These are phyloP conservation scores for Scopus umbretta DNA, from an alignment of 2,113 vertebrate species.

Conservation along the genomic window DNA sequence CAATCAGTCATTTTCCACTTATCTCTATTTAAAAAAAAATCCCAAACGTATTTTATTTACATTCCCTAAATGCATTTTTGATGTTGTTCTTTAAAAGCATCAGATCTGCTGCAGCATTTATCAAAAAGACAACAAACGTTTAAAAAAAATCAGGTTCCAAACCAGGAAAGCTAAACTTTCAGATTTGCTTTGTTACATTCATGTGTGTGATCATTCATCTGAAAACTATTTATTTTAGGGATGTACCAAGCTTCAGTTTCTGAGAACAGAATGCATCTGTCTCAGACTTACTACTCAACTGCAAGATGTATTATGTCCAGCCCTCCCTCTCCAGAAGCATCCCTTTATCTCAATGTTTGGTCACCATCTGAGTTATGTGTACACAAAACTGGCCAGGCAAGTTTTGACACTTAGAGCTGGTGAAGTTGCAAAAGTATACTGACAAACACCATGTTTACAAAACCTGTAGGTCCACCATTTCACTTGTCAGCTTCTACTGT, in stretches of 20 bases:
- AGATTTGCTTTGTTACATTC: neutral
- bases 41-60: neutral
- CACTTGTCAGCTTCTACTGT: neutral
- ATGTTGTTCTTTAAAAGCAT: neutral
- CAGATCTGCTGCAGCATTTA: neutral
- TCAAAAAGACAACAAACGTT: fast-evolving
- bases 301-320: neutral
- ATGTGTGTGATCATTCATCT: neutral
- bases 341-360: neutral
- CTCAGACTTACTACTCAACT: neutral
- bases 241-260: neutral
- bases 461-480: neutral
- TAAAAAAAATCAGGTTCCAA: neutral
- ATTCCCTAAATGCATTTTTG: neutral
- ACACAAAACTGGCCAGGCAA: neutral
- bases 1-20: neutral
- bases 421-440: neutral
- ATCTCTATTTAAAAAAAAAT: neutral
- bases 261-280: neutral
- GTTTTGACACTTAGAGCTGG: neutral
- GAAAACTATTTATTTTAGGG: neutral
- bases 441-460: neutral
- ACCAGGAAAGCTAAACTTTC: neutral
- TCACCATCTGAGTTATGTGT: neutral
- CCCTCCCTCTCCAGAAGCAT: neutral